Evolutionary conservation across 2,113 vertebrate species (phyloP).

Genomic region (Pantherophis guttatus): DNA sequence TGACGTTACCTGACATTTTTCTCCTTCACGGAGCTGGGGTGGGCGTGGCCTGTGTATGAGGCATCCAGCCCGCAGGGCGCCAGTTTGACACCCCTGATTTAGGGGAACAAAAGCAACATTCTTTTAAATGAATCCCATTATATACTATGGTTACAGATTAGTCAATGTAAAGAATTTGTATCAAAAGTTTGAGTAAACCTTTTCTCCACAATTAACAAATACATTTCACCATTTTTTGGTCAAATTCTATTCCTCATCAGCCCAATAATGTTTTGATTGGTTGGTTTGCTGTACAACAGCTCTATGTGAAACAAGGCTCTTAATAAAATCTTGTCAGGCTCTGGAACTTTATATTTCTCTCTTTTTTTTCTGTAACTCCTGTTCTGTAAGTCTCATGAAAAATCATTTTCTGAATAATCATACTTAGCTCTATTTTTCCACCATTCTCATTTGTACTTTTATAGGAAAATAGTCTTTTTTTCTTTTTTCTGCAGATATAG

Average conservation of each 20-base stretch:
- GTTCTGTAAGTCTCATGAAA: neutral
- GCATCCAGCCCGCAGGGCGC: too few species aligned
- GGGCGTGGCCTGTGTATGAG: too few species aligned
- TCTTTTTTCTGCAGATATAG: neutral
- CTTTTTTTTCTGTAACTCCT: neutral
- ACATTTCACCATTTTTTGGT: neutral
- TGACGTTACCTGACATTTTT: too few species aligned
- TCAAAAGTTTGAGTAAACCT: neutral
- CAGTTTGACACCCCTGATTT: too few species aligned
- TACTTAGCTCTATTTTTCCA: neutral
- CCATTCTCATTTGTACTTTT: neutral
- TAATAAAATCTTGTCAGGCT: neutral
- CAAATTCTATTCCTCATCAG: neutral
- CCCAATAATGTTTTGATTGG: neutral
- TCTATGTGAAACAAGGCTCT: neutral
- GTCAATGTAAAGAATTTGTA: neutral
- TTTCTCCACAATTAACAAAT: neutral
- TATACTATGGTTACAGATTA: neutral
- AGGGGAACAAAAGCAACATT: neutral
- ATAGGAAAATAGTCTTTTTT: neutral
- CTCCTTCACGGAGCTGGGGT: too few species aligned
- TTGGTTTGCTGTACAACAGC: neutral
- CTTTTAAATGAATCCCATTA: neutral
- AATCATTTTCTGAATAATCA: neutral
- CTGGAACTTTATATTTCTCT: neutral